These are phyloP conservation scores for Polyploca ridens DNA, from an alignment of 2,888 invertebrate genomes.

Conservation along the genomic window DNA sequence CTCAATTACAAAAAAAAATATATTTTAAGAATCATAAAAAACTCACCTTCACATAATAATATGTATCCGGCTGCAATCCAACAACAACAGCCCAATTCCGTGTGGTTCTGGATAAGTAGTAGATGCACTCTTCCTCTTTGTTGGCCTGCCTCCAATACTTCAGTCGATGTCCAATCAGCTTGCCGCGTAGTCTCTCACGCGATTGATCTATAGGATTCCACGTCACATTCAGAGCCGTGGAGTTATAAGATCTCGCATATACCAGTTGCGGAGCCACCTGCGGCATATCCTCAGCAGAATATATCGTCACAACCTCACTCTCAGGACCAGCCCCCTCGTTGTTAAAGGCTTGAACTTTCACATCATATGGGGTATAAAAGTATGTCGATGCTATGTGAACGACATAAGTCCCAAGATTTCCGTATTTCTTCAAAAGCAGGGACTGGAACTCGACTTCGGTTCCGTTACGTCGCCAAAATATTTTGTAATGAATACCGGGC, in stretches of 20 bases:
- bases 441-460: slow-evolving; percentile 91
- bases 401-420: slow-evolving; percentile 91
- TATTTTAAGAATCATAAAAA: neutral
- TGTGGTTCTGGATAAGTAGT: slow-evolving; percentile 93
- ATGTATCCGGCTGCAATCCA: slow-evolving; percentile 95
- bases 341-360: slow-evolving; percentile 93
- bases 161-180: slow-evolving; percentile 95
- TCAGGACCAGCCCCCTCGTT: slow-evolving; percentile 92
- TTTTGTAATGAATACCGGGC: slow-evolving; percentile 94
- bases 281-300: slow-evolving; percentile 96
- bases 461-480: slow-evolving; percentile 92
- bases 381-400: slow-evolving; percentile 89
- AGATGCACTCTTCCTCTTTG: slow-evolving; percentile 91
- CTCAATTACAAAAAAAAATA: slow-evolving; percentile 11
- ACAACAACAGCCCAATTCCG: slow-evolving; percentile 95
- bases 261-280: slow-evolving; percentile 94
- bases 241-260: slow-evolving; percentile 91
- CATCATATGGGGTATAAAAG: slow-evolving; percentile 93
- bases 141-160: slow-evolving; percentile 95
- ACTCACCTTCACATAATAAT: slow-evolving; percentile 93
- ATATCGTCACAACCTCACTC: slow-evolving; percentile 89
- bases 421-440: slow-evolving; percentile 87
- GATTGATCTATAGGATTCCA: slow-evolving; percentile 95
- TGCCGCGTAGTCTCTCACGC: slow-evolving; percentile 93
- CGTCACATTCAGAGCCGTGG: slow-evolving; percentile 95